These are phyloP conservation scores for Lamproptera curius DNA, from an alignment of 2,888 invertebrate species.

Conservation along the genomic window DNA sequence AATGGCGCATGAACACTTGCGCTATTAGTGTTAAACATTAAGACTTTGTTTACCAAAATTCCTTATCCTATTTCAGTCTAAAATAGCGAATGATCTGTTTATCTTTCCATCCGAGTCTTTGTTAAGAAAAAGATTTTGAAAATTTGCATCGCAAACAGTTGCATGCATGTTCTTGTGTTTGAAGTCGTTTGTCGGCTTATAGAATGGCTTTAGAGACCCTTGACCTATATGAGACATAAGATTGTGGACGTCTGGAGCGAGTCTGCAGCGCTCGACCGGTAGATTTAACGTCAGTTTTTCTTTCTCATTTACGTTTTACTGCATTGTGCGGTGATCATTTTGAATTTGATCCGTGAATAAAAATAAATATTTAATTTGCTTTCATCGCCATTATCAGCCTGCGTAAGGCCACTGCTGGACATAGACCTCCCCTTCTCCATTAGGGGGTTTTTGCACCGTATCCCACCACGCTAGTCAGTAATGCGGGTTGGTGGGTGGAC, in stretches of 20 bases:
- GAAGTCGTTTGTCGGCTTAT: not conserved
- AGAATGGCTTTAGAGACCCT: slow-evolving; percentile 2
- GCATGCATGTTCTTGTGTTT: not conserved
- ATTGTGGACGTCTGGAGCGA: slow-evolving; percentile 5
- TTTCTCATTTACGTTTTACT: not conserved
- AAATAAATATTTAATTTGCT: not conserved
- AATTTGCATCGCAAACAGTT: not conserved
- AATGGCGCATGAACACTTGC: no score
- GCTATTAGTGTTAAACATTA: no score
- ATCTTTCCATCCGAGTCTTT: no score
- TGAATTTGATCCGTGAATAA: not conserved
- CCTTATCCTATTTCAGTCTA: no score
- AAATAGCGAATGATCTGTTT: no score
- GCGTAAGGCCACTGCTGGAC: no score
- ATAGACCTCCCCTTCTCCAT: no score
- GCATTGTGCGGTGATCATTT: not conserved
- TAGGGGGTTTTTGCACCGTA: no score
- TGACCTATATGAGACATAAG: slow-evolving; percentile 10
- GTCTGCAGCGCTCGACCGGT: not conserved
- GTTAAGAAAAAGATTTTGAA: no score
- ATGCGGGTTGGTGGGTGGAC: no score
- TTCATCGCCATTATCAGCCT: not conserved
- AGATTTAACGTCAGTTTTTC: not conserved
- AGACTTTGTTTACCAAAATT: no score
- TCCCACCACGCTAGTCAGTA: no score